Evolutionary conservation across 2,797 vertebrate genomes (phyloP).

Genomic region (Hafferia zeledoni): DNA sequence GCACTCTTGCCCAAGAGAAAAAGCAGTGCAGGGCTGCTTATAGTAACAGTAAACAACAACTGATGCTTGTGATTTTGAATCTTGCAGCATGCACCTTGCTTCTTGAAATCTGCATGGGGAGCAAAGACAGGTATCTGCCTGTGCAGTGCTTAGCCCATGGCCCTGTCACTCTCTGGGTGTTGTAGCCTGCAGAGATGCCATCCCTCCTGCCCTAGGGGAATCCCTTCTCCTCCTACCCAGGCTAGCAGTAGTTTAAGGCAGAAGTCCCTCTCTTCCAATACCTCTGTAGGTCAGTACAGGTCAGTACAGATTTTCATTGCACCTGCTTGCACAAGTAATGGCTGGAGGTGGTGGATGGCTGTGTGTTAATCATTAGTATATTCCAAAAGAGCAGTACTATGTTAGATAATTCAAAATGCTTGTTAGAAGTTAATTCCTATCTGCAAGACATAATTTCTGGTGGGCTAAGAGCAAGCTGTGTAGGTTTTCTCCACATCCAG

Average conservation of each 20-base stretch:
- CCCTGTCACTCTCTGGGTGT: not conserved
- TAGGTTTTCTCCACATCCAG: not conserved
- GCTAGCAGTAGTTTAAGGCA: not conserved
- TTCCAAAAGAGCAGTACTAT: not conserved
- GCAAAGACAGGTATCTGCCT: not conserved
- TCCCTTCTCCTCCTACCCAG: not conserved
- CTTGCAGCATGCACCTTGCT: not conserved
- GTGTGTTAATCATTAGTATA: not conserved
- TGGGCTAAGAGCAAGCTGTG: not conserved
- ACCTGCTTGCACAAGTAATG: not conserved
- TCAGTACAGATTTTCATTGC: not conserved
- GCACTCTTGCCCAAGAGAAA: not conserved
- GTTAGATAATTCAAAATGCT: not conserved
- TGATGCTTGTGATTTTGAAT: not conserved
- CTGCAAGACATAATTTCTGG: not conserved
- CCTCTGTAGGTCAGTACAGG: not conserved
- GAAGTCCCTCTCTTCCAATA: not conserved
- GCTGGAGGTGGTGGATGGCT: not conserved
- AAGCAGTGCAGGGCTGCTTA: not conserved
- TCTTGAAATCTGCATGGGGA: not conserved
- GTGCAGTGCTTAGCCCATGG: not conserved
- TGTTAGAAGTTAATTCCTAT: not conserved
- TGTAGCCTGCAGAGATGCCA: not conserved
- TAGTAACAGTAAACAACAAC: not conserved
- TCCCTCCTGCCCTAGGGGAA: not conserved